Percentiles rank a stretch among this genome's conserved stretches.
Conservation (phyloP, 2,797 vertebrate species). For the Sebastes diploproa region DNA sequence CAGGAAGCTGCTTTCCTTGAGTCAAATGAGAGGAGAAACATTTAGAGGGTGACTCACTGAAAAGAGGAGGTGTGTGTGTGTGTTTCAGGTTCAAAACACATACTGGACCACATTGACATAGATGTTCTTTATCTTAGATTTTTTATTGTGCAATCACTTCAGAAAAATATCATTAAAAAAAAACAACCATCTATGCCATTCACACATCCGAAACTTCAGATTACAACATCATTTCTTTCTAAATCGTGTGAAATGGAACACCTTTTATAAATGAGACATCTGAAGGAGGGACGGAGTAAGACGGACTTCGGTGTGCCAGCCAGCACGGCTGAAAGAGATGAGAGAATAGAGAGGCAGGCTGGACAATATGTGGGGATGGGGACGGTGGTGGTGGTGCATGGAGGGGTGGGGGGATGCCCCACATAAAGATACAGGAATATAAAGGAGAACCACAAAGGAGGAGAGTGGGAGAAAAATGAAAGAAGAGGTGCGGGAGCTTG, state of each 20-base stretch:
- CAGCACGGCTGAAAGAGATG: constrained; percentile 34
- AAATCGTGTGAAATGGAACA: constrained; percentile 14
- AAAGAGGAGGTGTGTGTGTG: constrained; percentile 46
- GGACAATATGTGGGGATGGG: constrained; percentile 47
- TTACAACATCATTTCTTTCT: constrained; percentile 11
- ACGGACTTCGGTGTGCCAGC: constrained; percentile 13
- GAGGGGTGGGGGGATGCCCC: constrained; percentile 41
- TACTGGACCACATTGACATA: constrained; percentile 33
- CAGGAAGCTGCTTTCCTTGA: constrained; percentile 55
- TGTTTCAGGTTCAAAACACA: constrained; percentile 49
- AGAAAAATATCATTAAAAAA: neutral
- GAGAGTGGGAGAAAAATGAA: constrained; percentile 45
- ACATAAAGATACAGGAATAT: constrained; percentile 60
- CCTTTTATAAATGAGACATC: constrained; percentile 42
- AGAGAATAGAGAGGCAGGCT: constrained; percentile 34
- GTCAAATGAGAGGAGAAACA: constrained; percentile 58
- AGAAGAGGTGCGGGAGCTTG: constrained; percentile 40
- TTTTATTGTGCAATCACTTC: constrained; percentile 23
- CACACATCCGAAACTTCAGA: neutral
- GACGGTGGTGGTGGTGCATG: constrained; percentile 1
- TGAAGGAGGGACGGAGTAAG: constrained; percentile 15
- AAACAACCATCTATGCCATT: neutral
- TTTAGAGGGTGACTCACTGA: constrained; percentile 65
- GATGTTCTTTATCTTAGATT: constrained; percentile 11
- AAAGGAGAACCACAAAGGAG: constrained; percentile 54